Evolutionary conservation across 1,140 invertebrate genomes (phyloP), one percentile per base, ranked within the genome.

Genomic region (Drosophila orena): DNA sequence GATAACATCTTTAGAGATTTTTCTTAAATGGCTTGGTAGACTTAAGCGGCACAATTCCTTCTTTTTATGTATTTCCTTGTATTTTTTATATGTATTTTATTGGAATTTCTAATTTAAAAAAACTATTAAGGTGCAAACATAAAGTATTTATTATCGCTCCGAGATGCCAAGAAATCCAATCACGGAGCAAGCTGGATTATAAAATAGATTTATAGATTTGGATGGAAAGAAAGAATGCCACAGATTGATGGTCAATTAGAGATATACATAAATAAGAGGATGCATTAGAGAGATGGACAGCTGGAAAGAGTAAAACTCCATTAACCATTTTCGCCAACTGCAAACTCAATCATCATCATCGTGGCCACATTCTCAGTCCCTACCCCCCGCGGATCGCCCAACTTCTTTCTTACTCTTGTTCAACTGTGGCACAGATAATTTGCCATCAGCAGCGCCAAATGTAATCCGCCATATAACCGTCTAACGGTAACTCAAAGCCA

Each of bases 401-500:
- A 4, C 27, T 20, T n/a, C 38, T 17, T 42, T n/a, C 35, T 37
- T 44, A 59, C 47, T 52, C 70, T 74, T 61, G 60, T 40, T 59
- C 49, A 44, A 34, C 58, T 68, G 70, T 53, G 78, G 74, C 83
- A 70, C 58, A 86, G 75, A 86, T 86, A 88, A 86, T 88, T 88
- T 86, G 83, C 81, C 84, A 88, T 77, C 62, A 69, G 72, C 81
- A 85, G 83, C 79, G 81, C 70, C 79, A 88, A 86, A 86, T 86
- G 83, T 86, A 86, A 86, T 86, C 84, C 81, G 81, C 83, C 83
- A 69, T 86, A 86, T 83, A 86, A 86, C 81, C 79, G 84, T 80
- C 79, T 88, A 88, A 88, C 84, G 84, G 84, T 88, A 88, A 88
- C 79, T 65, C 84, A 88, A 88, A 89, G 79, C 83, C 78, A 88